Conservation (phyloP, 2,888 invertebrate species). For the Hypomecis punctinalis region DNA sequence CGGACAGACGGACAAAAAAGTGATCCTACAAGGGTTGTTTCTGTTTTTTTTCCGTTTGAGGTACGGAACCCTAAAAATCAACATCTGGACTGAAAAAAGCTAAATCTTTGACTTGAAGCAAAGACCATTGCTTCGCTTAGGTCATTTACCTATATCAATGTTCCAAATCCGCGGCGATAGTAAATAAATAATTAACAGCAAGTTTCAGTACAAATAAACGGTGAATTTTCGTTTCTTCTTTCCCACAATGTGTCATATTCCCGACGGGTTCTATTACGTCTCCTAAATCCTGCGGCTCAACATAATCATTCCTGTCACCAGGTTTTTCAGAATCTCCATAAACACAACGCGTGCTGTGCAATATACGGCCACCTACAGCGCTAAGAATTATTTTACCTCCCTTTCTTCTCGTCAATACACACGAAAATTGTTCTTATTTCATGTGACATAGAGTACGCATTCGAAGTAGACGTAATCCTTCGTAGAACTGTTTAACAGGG, state of each 20-base stretch:
- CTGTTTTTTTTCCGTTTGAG: no score
- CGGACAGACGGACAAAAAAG: no score
- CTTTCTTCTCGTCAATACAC: constrained; percentile 27
- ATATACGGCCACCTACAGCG: constrained; percentile 57
- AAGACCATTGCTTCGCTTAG: no score
- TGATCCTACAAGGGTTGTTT: no score
- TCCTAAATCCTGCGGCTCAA: constrained; percentile 40
- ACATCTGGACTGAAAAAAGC: no score
- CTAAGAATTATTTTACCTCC: constrained; percentile 47
- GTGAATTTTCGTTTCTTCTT: constrained; percentile 36
- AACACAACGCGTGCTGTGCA: constrained; percentile 59
- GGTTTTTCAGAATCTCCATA: constrained; percentile 58
- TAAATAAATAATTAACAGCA: background rate
- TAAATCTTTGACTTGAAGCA: no score
- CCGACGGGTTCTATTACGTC: constrained; percentile 40
- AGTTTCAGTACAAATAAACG: constrained; percentile 13
- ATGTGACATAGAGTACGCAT: constrained; percentile 36
- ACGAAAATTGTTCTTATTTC: constrained; percentile 41
- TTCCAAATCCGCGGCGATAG: background rate
- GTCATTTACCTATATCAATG: background rate
- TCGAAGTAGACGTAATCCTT: constrained; percentile 22
- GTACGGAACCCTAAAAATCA: no score
- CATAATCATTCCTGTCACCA: constrained; percentile 52
- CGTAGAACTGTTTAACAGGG: constrained; percentile 51
- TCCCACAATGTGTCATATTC: constrained; percentile 35